Percentiles rank a stretch among this genome's conserved stretches.
phyloP scores from a whole-genome alignment of 2,113 vertebrate species.

The Arizona elegans region DNA sequence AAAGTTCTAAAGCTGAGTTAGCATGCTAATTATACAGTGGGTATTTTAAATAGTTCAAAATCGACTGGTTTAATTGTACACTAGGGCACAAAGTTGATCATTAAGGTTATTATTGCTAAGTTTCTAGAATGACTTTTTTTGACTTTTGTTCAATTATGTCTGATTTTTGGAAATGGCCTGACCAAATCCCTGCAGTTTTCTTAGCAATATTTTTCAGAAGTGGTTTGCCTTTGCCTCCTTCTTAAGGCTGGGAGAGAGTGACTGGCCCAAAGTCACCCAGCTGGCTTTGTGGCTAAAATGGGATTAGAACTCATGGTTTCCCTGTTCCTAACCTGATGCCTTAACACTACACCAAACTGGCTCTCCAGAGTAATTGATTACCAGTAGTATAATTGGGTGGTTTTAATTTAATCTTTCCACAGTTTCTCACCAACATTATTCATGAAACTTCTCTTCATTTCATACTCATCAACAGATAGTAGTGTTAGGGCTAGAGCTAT shows the following conservation, averaged over 20 bases:
- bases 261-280: neutral
- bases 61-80: neutral
- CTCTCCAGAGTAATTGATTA: neutral
- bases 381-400: neutral
- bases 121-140: neutral
- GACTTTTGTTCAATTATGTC: neutral
- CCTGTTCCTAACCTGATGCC: neutral
- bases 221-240: neutral
- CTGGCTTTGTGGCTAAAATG: neutral
- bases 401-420: neutral
- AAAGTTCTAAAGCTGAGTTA: neutral
- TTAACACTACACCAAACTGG: neutral
- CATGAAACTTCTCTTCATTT: neutral
- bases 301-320: neutral
- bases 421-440: neutral
- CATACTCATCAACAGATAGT: too few species aligned
- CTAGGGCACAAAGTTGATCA: neutral
- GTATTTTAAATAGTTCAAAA: constrained; percentile 8
- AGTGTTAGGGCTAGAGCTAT: neutral
- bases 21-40: constrained; percentile 2
- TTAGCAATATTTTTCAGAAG: neutral
- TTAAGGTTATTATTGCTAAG: neutral
- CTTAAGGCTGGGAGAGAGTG: neutral
- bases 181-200: neutral
- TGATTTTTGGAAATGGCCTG: neutral